phyloP scores from a whole-genome alignment of 1,140 invertebrate species.

The Tribolium castaneum region DNA sequence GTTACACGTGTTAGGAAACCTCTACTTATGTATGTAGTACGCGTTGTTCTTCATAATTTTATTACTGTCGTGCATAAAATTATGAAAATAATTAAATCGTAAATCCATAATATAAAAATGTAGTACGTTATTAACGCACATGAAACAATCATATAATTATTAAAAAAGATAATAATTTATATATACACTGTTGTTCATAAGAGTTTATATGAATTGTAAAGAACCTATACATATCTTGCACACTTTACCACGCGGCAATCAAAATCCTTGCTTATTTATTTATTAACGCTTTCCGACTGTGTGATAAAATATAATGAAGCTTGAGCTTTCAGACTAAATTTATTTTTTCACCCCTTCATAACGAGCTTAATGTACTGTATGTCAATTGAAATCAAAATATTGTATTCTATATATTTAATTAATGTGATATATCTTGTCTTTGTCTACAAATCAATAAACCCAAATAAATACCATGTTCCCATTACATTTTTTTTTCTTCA shows the following conservation, averaged over 20 bases:
- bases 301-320: slow-evolving; percentile 2
- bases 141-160: slow-evolving; percentile 22
- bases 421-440: slow-evolving; percentile 55
- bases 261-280: slow-evolving; percentile 2
- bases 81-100: slow-evolving; percentile 1
- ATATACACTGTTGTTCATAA: slow-evolving; percentile 40
- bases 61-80: slow-evolving; percentile 20
- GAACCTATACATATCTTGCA: slow-evolving; percentile 44
- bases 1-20: background rate
- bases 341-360: slow-evolving; percentile 46
- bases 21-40: background rate
- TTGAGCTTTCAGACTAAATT: slow-evolving; percentile 42
- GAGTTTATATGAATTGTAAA: slow-evolving; percentile 39
- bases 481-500: background rate
- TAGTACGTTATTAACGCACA: slow-evolving; percentile 25
- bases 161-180: slow-evolving; percentile 36
- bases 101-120: slow-evolving; percentile 12
- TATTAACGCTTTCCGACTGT: slow-evolving; percentile 38
- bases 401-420: slow-evolving; percentile 55
- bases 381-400: slow-evolving; percentile 60
- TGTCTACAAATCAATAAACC: slow-evolving; percentile 50
- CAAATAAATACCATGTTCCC: background rate
- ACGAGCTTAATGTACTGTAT: slow-evolving; percentile 62
- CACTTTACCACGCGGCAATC: slow-evolving; percentile 13
- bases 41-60: background rate